These are phyloP conservation scores for Nycteola revayana DNA, from an alignment of 2,888 invertebrate species.

Conservation along the genomic window DNA sequence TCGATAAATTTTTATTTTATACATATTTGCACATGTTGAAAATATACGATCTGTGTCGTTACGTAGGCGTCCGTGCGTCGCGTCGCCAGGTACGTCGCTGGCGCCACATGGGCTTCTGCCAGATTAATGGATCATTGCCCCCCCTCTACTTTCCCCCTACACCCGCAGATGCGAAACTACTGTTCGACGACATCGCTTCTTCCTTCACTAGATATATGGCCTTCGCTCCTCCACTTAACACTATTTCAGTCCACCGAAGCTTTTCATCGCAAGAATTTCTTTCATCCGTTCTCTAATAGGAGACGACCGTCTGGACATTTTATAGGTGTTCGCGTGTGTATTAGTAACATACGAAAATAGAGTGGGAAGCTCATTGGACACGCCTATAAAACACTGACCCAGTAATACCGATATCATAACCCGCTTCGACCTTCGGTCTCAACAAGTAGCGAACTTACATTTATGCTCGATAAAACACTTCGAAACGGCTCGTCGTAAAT, in stretches of 20 bases:
- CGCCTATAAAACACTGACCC: slow-evolving; percentile 58
- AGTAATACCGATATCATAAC: slow-evolving; percentile 57
- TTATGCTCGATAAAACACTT: slow-evolving; percentile 81
- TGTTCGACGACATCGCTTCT: slow-evolving; percentile 69
- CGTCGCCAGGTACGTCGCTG: slow-evolving; percentile 80
- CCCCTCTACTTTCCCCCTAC: slow-evolving; percentile 63
- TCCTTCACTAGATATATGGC: slow-evolving; percentile 64
- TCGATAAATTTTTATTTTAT: slow-evolving; percentile 38
- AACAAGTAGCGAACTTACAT: slow-evolving; percentile 77
- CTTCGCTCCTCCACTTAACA: slow-evolving; percentile 56
- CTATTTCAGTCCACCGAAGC: slow-evolving; percentile 35
- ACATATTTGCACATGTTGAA: slow-evolving; percentile 60
- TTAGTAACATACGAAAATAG: slow-evolving; percentile 34
- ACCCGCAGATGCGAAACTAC: slow-evolving; percentile 69
- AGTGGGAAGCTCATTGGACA: slow-evolving; percentile 31
- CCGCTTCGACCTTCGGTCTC: slow-evolving; percentile 70
- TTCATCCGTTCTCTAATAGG: slow-evolving; percentile 9
- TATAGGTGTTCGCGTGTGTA: slow-evolving; percentile 24
- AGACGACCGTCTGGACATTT: slow-evolving; percentile 19
- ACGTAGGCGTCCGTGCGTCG: slow-evolving; percentile 79
- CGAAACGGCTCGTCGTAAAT: slow-evolving; percentile 76
- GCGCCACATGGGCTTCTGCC: slow-evolving; percentile 91
- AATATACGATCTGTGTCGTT: slow-evolving; percentile 68
- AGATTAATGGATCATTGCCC: slow-evolving; percentile 93
- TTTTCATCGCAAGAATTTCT: slow-evolving; percentile 18